Conservation (phyloP, 2,888 invertebrate genomes). For the Chromoteleia sp. region DNA sequence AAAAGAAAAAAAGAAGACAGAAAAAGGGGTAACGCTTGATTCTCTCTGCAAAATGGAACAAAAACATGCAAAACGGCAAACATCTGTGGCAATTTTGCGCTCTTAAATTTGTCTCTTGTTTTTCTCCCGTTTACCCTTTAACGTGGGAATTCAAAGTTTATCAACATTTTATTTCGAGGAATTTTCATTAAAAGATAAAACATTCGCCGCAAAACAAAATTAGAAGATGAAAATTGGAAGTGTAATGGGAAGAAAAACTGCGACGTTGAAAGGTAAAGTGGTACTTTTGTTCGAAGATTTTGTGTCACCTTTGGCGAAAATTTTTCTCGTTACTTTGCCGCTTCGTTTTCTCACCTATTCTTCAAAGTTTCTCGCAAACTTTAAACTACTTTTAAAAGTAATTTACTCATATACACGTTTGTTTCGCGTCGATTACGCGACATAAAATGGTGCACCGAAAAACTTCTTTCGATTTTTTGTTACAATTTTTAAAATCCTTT, state of each 20-base stretch:
- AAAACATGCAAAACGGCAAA: no score
- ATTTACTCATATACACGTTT: conserved; percentile 58
- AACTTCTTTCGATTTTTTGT: not conserved
- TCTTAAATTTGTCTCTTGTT: not conserved
- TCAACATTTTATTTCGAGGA: conserved; percentile 15
- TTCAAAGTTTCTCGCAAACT: conserved; percentile 49
- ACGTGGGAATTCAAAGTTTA: conserved; percentile 1
- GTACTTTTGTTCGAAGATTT: conserved; percentile 47
- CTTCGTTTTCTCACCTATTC: conserved; percentile 60
- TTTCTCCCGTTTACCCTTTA: not conserved
- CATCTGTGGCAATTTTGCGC: not conserved
- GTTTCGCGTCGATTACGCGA: conserved; percentile 46
- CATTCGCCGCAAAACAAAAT: conserved; percentile 21
- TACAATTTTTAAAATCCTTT: not conserved
- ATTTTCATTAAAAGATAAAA: conserved; percentile 8
- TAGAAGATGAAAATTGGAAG: not conserved
- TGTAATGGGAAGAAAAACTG: not conserved
- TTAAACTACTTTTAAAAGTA: conserved; percentile 62
- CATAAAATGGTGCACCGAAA: conserved; percentile 2
- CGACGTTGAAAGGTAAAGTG: conserved; percentile 38
- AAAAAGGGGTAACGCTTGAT: no score
- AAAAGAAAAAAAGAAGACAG: no score
- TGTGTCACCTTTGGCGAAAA: conserved; percentile 38
- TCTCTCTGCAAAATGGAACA: no score
- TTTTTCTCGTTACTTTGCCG: conserved; percentile 51